phyloP scores from a whole-genome alignment of 2,888 invertebrate genomes.

The Tiliacea citrago region DNA sequence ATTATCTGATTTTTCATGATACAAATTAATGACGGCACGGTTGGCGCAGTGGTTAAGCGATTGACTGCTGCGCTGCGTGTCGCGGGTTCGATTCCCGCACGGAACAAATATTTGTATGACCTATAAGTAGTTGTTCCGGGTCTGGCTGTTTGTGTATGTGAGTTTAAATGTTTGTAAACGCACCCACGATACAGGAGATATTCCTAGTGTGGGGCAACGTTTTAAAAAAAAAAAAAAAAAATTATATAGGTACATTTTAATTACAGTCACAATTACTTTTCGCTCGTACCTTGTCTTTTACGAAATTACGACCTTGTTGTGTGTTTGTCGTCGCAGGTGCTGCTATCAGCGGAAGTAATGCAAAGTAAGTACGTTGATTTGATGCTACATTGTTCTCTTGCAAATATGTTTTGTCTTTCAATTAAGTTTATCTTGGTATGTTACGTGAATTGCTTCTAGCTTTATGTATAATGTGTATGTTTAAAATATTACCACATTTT shows the following conservation, averaged over 20 bases:
- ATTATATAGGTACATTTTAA: not conserved
- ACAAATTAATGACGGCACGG: too few species aligned
- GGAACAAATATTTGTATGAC: too few species aligned
- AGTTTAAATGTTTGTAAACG: too few species aligned
- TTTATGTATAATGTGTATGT: not conserved
- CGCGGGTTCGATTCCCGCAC: too few species aligned
- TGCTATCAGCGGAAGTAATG: constrained; percentile 54
- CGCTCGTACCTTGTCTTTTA: not conserved
- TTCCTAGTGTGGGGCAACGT: too few species aligned
- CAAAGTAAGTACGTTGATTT: constrained; percentile 41
- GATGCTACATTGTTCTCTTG: constrained; percentile 47
- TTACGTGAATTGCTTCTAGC: not conserved
- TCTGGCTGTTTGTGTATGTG: too few species aligned
- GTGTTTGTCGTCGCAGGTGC: constrained; percentile 39
- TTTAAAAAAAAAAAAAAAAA: too few species aligned
- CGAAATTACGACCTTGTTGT: constrained; percentile 7
- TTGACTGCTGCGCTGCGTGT: too few species aligned
- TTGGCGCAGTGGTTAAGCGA: too few species aligned
- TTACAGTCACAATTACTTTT: not conserved
- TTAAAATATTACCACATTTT: not conserved
- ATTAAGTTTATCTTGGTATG: constrained; percentile 20
- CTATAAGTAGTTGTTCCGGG: too few species aligned
- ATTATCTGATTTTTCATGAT: not conserved
- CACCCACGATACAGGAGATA: too few species aligned
- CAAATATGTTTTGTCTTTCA: constrained; percentile 27